Conservation (phyloP, 1,140 invertebrate species). For the Drosophila suzukii region DNA sequence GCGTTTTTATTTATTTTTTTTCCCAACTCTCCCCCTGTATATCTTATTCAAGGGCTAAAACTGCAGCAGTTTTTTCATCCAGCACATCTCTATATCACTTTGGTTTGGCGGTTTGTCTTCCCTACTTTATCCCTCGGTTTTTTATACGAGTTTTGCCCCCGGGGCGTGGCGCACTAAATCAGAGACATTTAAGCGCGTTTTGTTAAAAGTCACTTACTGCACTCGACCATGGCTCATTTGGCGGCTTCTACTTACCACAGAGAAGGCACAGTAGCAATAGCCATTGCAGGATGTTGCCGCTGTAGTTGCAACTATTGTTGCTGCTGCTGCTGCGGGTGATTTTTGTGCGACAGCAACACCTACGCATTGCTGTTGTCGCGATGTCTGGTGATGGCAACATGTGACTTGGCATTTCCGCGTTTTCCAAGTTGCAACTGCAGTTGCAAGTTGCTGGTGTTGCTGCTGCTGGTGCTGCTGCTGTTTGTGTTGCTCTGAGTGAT, state of each 20-base stretch:
- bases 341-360: constrained; percentile 50
- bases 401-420: constrained; percentile 73
- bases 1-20: constrained; percentile 54
- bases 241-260: constrained; percentile 63
- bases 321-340: constrained; percentile 28
- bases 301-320: constrained; percentile 17
- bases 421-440: constrained; percentile 42
- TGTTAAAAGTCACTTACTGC: constrained; percentile 73
- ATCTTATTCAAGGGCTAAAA: constrained; percentile 50
- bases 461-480: not conserved
- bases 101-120: constrained; percentile 51
- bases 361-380: constrained; percentile 47
- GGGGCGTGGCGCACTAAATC: constrained; percentile 64
- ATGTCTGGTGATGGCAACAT: constrained; percentile 65
- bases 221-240: constrained; percentile 67
- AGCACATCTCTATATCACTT: constrained; percentile 57
- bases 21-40: constrained; percentile 19
- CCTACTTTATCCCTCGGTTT: constrained; percentile 19
- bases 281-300: constrained; percentile 40
- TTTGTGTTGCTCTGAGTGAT: constrained; percentile 51
- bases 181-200: constrained; percentile 79
- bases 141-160: constrained; percentile 8
- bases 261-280: constrained; percentile 61
- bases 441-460: constrained; percentile 21
- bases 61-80: constrained; percentile 44